phyloP scores from a whole-genome alignment of 2,113 vertebrate species.

The Xyliphius kryptos region DNA sequence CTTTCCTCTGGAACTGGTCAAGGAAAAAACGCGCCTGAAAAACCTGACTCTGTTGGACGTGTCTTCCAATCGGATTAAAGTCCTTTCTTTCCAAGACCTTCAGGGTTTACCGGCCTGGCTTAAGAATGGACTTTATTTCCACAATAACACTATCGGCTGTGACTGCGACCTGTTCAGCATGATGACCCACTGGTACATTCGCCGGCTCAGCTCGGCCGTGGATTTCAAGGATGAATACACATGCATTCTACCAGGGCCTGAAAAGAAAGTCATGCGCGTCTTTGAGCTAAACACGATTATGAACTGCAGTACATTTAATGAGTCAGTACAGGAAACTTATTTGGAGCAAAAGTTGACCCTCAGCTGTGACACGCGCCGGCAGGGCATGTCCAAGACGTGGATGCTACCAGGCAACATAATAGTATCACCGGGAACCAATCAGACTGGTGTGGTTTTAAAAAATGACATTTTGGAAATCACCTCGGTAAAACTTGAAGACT shows the following conservation, averaged over 20 bases:
- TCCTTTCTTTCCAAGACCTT: slow-evolving; percentile 70
- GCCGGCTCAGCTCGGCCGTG: slow-evolving; percentile 76
- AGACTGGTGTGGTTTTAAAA: slow-evolving; percentile 59
- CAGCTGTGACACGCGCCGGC: slow-evolving; percentile 81
- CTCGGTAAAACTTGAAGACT: slow-evolving; percentile 68
- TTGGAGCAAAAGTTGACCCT: slow-evolving; percentile 74
- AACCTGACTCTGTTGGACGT: slow-evolving; percentile 82
- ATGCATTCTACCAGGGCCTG: slow-evolving; percentile 54
- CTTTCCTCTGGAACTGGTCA: slow-evolving; percentile 85
- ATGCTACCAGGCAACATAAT: slow-evolving; percentile 68
- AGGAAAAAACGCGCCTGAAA: slow-evolving; percentile 70
- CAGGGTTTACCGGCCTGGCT: slow-evolving; percentile 80
- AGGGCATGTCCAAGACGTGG: slow-evolving; percentile 76
- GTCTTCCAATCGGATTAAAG: slow-evolving; percentile 82
- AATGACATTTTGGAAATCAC: slow-evolving; percentile 77
- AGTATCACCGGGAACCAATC: slow-evolving; percentile 64
- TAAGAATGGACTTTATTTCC: slow-evolving; percentile 89
- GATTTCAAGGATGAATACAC: slow-evolving; percentile 83
- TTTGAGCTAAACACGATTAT: slow-evolving; percentile 69
- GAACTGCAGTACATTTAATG: slow-evolving; percentile 86
- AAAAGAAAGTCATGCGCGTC: slow-evolving; percentile 52
- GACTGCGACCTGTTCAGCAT: slow-evolving; percentile 83
- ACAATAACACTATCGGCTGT: slow-evolving; percentile 81
- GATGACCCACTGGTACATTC: slow-evolving; percentile 76
- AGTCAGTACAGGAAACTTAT: slow-evolving; percentile 74